Evolutionary conservation across 2,113 vertebrate species (phyloP).

Genomic region (Aspidoscelis tigris): DNA sequence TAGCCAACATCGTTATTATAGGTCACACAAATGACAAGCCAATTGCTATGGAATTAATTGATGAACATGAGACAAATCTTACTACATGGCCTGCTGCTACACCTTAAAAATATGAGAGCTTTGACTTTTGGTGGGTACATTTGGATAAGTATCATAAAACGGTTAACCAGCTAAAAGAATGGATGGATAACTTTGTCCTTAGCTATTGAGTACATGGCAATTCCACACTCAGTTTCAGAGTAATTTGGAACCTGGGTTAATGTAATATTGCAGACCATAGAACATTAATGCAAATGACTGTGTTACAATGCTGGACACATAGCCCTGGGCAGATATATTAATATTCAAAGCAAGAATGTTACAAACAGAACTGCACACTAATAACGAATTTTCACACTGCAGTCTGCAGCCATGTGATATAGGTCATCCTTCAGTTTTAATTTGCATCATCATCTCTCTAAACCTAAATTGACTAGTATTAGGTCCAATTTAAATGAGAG

Average conservation of each 20-base stretch:
- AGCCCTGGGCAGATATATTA: slow-evolving; percentile 51
- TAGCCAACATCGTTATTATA: neutral
- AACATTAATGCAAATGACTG: slow-evolving; percentile 62
- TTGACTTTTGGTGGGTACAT: neutral
- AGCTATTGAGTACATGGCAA: slow-evolving; percentile 23
- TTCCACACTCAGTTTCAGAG: slow-evolving; percentile 46
- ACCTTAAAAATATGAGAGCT: neutral
- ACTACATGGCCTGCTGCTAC: neutral
- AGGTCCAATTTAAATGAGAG: slow-evolving; percentile 54
- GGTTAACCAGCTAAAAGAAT: neutral
- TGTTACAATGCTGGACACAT: slow-evolving; percentile 54
- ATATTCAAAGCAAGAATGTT: slow-evolving; percentile 57
- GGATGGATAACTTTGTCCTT: slow-evolving; percentile 18
- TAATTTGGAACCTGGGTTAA: slow-evolving; percentile 59
- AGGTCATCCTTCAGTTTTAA: slow-evolving; percentile 66
- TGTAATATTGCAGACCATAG: slow-evolving; percentile 40
- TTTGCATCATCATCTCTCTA: slow-evolving; percentile 64
- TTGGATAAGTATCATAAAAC: neutral
- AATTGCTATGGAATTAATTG: neutral
- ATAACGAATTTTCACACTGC: slow-evolving; percentile 30
- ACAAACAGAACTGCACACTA: slow-evolving; percentile 52
- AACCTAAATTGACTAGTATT: slow-evolving; percentile 64
- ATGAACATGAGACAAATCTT: neutral
- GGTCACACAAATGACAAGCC: neutral
- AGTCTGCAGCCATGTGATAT: slow-evolving; percentile 43